These are phyloP conservation scores for Oreochromis spilurus DNA, from an alignment of 2,113 vertebrate species.

Conservation along the genomic window DNA sequence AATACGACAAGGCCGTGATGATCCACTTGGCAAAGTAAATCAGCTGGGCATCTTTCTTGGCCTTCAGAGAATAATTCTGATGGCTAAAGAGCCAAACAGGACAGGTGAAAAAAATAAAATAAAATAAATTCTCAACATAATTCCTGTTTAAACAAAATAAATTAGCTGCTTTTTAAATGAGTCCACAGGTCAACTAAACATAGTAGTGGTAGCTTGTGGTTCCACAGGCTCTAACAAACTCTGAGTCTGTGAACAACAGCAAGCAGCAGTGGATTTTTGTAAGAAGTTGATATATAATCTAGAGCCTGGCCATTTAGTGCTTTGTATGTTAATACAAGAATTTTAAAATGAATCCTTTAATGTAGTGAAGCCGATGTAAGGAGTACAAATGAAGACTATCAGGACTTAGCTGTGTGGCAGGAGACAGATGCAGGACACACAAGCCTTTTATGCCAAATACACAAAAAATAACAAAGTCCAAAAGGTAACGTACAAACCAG, in stretches of 20 bases:
- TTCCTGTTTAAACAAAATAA: neutral
- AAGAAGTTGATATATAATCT: neutral
- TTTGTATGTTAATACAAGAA: neutral
- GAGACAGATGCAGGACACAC: neutral
- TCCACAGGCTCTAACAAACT: neutral
- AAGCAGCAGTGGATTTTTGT: neutral
- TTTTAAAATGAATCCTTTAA: neutral
- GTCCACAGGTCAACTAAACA: neutral
- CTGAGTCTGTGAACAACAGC: neutral
- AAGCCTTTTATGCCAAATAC: neutral
- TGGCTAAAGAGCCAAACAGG: neutral
- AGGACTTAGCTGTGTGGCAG: neutral
- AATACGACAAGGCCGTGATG: fast-evolving
- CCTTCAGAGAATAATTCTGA: neutral
- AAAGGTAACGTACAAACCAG: neutral
- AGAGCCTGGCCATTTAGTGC: neutral
- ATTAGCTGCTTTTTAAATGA: neutral
- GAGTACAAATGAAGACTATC: neutral
- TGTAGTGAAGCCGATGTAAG: fast-evolving
- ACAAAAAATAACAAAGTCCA: neutral
- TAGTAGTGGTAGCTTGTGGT: neutral
- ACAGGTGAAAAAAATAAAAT: neutral
- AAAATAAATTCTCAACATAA: neutral
- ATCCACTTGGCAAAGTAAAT: neutral
- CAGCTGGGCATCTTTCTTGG: neutral